These are phyloP conservation scores for Pterostichus niger DNA, from an alignment of 2,888 invertebrate species.

Conservation along the genomic window DNA sequence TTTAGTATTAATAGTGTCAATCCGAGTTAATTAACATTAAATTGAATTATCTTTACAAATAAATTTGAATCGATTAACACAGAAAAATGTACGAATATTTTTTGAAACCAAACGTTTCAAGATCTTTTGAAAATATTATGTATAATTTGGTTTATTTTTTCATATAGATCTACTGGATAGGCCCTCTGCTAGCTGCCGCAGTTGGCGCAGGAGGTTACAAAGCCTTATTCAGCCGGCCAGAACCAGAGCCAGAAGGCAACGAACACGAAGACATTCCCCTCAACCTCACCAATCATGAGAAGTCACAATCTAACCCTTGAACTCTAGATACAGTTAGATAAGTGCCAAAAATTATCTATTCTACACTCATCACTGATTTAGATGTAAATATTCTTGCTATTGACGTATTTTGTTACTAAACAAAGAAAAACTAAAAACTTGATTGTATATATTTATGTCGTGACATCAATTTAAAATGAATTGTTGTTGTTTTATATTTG, in stretches of 20 bases:
- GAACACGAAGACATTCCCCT: slow-evolving; percentile 73
- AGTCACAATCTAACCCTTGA: slow-evolving; percentile 51
- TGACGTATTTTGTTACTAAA: slow-evolving; percentile 11
- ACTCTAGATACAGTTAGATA: slow-evolving; percentile 42
- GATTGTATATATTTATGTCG: slow-evolving; percentile 41
- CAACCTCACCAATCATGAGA: slow-evolving; percentile 69
- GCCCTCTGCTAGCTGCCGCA: slow-evolving; percentile 73
- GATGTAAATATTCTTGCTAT: slow-evolving; percentile 24
- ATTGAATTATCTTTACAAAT: too few species aligned
- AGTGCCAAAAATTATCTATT: slow-evolving; percentile 60
- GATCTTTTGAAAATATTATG: too few species aligned
- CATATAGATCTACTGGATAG: slow-evolving; percentile 75
- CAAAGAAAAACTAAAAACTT: neutral
- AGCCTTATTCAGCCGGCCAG: slow-evolving; percentile 72
- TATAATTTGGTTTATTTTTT: neutral
- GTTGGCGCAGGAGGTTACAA: slow-evolving; percentile 74
- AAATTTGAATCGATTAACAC: too few species aligned
- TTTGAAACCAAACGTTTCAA: too few species aligned
- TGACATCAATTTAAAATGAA: slow-evolving; percentile 12
- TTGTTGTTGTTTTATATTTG: slow-evolving; percentile 30
- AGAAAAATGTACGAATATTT: too few species aligned
- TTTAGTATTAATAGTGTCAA: too few species aligned
- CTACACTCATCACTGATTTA: slow-evolving; percentile 25
- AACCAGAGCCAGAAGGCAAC: slow-evolving; percentile 69
- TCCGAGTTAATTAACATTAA: too few species aligned